Base-by-base conservation (phyloP, 2,888 invertebrate species). In the Lycia hirtaria region DNA sequence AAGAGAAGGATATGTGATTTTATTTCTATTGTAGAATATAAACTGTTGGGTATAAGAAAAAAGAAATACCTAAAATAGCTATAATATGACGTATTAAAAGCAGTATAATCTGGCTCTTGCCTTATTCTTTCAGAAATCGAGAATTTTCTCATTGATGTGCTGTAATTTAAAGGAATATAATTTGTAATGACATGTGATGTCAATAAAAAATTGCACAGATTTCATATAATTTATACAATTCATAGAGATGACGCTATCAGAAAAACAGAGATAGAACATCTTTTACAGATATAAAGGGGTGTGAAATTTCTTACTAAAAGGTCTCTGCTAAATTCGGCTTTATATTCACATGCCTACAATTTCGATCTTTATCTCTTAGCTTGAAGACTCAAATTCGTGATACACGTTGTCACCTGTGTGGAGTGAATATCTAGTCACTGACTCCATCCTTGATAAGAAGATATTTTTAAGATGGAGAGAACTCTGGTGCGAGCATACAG, bases 141-240 rank as follows among this genome's bases (percentile, higher is more conserved):
- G 5, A 12, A 32, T 12, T 32, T 2, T 32, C 2, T 4, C n/a
- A 12, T 14, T 9, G 6, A 7, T 33, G 7, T 7, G 3, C 15
- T 17, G 7, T 35, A 9, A 9, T 17, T 3, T 28, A 17, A 43
- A 12, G 28, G 30, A 14, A 24, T 14, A 24, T n/a, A 32, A 19
- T 17, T 9, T 17, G 12, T 9, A 40, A 49, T 20, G 38, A 20
- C 38, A 49, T 40, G 38, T 30, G 30, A 49, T 49, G 49, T 49
- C 49, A 40, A 49, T 49, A n/a, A n/a, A n/a, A n/a, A n/a, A n/a
- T n/a, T n/a, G n/a, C n/a, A n/a, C n/a, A n/a, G n/a, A n/a, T n/a
- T n/a, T n/a, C n/a, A n/a, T n/a, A n/a, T n/a, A n/a, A n/a, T n/a
- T n/a, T n/a, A n/a, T n/a, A n/a, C n/a, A n/a, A n/a, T n/a, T n/a